phyloP scores from a whole-genome alignment of 2,113 vertebrate genomes.

The Drymodes brunneopygia region DNA sequence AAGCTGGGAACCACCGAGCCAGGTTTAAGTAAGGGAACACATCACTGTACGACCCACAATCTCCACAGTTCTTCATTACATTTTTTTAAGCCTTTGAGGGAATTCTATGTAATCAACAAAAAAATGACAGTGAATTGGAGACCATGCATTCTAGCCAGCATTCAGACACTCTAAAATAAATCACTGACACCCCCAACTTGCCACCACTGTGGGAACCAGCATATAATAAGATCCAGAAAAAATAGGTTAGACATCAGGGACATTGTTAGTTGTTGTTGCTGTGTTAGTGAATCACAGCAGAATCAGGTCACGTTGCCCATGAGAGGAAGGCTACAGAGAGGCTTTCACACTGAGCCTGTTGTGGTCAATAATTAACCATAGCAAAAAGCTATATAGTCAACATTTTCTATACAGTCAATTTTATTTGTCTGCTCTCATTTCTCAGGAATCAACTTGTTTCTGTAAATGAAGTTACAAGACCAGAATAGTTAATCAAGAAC shows the following conservation, averaged over 20 bases:
- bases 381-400: not conserved
- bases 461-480: conserved; percentile 49
- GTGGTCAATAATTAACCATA: not conserved
- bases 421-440: conserved; percentile 43
- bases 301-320: not conserved
- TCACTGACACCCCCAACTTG: not conserved
- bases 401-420: conserved; percentile 38
- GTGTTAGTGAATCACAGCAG: not conserved
- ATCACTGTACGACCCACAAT: not conserved
- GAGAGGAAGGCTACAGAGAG: not conserved
- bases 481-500: conserved; percentile 25
- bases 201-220: not conserved
- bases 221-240: not conserved
- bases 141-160: not conserved
- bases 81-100: not conserved
- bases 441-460: conserved; percentile 45
- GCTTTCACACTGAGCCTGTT: not conserved
- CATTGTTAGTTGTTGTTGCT: not conserved
- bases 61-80: not conserved
- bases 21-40: not conserved
- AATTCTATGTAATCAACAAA: not conserved
- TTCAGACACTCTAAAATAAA: not conserved
- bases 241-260: not conserved
- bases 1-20: not conserved
- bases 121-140: not conserved